A percentile compares a stretch with the other conserved stretches of the same genome.
phyloP scores from a whole-genome alignment of 2,888 invertebrate species.

The Drosophila atroscutellata region DNA sequence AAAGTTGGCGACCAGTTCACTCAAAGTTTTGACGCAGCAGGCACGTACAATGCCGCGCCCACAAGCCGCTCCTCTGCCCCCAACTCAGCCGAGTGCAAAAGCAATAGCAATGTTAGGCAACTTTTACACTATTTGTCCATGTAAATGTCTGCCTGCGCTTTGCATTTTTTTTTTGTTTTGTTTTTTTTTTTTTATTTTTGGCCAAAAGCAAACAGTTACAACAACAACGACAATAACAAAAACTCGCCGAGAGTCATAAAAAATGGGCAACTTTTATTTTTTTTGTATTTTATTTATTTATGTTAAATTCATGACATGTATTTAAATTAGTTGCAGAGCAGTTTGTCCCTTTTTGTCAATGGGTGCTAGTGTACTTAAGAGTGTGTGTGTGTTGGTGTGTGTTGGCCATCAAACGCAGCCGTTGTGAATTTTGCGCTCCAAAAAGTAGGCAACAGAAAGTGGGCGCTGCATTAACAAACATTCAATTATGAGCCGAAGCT shows the following conservation, averaged over 20 bases:
- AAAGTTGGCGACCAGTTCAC: slow-evolving; percentile 59
- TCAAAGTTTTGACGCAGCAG: slow-evolving; percentile 59
- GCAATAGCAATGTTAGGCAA: slow-evolving; percentile 39
- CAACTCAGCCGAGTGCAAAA: slow-evolving; percentile 7
- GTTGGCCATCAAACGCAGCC: slow-evolving; percentile 48
- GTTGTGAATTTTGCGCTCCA: slow-evolving; percentile 34
- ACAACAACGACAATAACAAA: slow-evolving; percentile 5
- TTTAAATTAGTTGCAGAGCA: slow-evolving; percentile 73
- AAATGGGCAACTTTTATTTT: slow-evolving; percentile 52
- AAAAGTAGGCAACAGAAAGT: slow-evolving; percentile 52
- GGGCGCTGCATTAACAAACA: slow-evolving; percentile 64
- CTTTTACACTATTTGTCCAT: slow-evolving; percentile 69
- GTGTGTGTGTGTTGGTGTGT: slow-evolving; percentile 15
- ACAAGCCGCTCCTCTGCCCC: background rate
- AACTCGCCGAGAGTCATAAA: slow-evolving; percentile 44
- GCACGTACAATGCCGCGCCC: slow-evolving; percentile 55
- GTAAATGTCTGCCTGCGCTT: slow-evolving; percentile 50
- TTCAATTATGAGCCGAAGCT: slow-evolving; percentile 65
- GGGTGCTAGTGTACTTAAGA: slow-evolving; percentile 1
- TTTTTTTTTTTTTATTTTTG: background rate
- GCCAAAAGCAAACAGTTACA: slow-evolving; percentile 37
- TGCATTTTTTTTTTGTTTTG: slow-evolving; percentile 19
- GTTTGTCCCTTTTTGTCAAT: slow-evolving; percentile 57
- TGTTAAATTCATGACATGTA: slow-evolving; percentile 76
- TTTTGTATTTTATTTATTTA: slow-evolving; percentile 57